These are phyloP conservation scores for Styela clava DNA, from an alignment of 23 tunicate species.

Conservation along the genomic window DNA sequence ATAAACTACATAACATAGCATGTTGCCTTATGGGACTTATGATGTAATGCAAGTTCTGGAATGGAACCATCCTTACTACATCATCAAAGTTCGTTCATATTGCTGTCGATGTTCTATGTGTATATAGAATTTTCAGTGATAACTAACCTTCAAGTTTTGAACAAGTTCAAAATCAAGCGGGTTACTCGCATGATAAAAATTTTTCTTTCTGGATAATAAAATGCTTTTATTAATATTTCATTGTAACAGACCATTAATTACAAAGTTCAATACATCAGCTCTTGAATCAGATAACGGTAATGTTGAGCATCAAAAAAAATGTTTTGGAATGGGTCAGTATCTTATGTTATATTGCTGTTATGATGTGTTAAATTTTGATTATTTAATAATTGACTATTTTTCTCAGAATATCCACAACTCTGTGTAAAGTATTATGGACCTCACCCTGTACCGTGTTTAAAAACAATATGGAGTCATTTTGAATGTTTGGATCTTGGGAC, in stretches of 20 bases:
- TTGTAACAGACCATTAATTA: conserved; percentile 1
- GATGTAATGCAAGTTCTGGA: too few relatives aligned
- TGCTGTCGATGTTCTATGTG: too few relatives aligned
- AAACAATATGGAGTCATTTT: conserved; percentile 20
- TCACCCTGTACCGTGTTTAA: conserved; percentile 21
- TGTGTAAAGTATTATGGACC: conserved; percentile 25
- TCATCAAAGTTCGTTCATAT: too few relatives aligned
- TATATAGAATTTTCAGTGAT: too few relatives aligned
- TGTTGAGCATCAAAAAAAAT: conserved; percentile 12
- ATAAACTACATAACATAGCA: too few relatives aligned
- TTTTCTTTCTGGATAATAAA: too few relatives aligned
- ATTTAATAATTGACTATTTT: neutral
- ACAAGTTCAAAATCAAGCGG: too few relatives aligned
- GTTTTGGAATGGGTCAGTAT: conserved; percentile 35
- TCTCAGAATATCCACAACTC: conserved; percentile 6
- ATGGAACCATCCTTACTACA: too few relatives aligned
- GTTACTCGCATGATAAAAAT: too few relatives aligned
- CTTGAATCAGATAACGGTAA: conserved; percentile 24
- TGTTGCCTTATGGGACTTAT: too few relatives aligned
- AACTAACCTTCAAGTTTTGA: too few relatives aligned
- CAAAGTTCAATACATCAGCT: neutral
- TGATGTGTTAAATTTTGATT: neutral
- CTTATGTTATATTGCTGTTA: neutral
- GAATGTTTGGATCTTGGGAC: neutral
- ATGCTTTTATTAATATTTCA: too few relatives aligned